Evolutionary conservation across 2,113 vertebrate species (phyloP), one percentile per base, ranked within the genome.

Genomic region (Melanostigma gelatinosum): DNA sequence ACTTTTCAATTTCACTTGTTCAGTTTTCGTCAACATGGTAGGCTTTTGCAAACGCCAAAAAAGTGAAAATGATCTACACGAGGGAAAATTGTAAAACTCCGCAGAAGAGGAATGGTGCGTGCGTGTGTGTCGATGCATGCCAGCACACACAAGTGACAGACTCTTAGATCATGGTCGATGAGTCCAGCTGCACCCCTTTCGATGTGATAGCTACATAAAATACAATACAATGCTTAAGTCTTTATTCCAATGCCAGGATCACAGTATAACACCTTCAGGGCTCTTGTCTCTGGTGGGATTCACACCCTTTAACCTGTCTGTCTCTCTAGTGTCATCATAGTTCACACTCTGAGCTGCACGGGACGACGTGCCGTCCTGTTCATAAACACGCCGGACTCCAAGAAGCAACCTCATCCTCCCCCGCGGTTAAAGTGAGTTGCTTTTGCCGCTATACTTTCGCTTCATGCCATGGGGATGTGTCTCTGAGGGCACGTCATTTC

Each of bases 401-500:
- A 9, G 24, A 32, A 67, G 52, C 20, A 57, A 40, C 32, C 50
- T 80, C 76, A 42, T 66, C 67, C 46, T 16, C 42, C 73, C 73
- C 44, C 24, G 29, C 44, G 71, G 82, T 54, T 64, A 32, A 54
- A 71, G 75, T 42, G 84, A 80, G 81, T 75, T 66, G 77, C 54
- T 79, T 66, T 44, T 8, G 52, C 57, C 22, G 8, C 71, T 79
- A 70, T 84, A 64, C 85, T 86, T 75, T 40, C 24, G 0, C 72
- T 58, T 75, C 65, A 58, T 18, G 73, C 74, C 84, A 36, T 42
- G 79, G 78, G 90, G 71, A 86, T 64, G 79, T 34, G 62, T 91
- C 86, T 85, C 88, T 83, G 67, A 92, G 89, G 91, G 85, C 83
- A 85, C 72, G 87, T 90, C 86, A 69, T 80, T 90, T 86, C 82